Conservation (phyloP, 2,888 invertebrate genomes). For the Dioctria rufipes region DNA sequence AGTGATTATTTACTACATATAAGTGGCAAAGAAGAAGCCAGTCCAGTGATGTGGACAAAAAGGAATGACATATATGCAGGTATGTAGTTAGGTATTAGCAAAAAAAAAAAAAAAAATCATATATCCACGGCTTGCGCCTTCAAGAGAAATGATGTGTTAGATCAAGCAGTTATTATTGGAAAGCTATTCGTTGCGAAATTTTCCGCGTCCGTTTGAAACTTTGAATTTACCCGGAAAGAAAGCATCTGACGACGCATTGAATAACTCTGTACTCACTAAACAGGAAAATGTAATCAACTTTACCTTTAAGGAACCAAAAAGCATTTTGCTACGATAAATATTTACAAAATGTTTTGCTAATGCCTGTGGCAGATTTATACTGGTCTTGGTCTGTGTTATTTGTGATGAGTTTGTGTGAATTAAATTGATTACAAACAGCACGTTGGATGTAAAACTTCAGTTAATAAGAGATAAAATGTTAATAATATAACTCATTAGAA, state of each 20-base stretch:
- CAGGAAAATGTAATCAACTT: constrained; percentile 26
- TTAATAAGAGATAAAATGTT: no score
- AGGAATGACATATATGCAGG: neutral
- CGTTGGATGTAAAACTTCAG: no score
- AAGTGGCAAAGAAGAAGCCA: constrained; percentile 35
- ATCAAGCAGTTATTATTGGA: constrained; percentile 31
- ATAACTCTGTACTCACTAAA: neutral
- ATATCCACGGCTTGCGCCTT: neutral
- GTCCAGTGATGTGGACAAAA: constrained; percentile 5
- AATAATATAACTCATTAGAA: no score
- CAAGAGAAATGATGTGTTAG: constrained; percentile 11
- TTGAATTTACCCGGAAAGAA: constrained; percentile 33
- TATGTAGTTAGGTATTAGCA: no score
- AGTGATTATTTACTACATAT: neutral
- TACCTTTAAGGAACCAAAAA: constrained; percentile 28
- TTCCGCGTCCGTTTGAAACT: constrained; percentile 1
- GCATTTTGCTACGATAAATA: neutral
- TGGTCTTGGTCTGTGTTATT: no score
- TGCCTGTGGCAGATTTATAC: neutral
- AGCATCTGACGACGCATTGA: constrained; percentile 2
- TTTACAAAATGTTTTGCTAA: neutral
- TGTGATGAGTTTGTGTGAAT: no score
- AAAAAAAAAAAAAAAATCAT: neutral
- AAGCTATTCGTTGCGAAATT: constrained; percentile 21
- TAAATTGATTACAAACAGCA: no score